These are phyloP conservation scores for Teleopsis dalmanni DNA, from an alignment of 1,140 invertebrate species.

Conservation along the genomic window DNA sequence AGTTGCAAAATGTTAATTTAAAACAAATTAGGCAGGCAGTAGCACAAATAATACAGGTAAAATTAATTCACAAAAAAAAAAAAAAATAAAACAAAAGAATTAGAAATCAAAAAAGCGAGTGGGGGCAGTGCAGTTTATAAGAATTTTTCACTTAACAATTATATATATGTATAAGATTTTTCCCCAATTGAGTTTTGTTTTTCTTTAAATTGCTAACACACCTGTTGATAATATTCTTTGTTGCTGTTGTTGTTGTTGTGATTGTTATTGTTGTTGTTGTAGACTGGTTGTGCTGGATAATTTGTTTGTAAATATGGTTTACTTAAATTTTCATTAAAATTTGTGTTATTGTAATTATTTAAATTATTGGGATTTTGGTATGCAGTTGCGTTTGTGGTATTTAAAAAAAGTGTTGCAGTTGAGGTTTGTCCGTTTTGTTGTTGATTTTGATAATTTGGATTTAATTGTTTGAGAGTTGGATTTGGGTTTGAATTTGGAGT, in stretches of 20 bases:
- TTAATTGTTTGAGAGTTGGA: no score
- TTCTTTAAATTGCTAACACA: conserved; percentile 22
- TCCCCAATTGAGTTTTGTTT: not conserved
- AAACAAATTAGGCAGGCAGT: not conserved
- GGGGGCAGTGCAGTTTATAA: not conserved
- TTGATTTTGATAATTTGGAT: conserved; percentile 21
- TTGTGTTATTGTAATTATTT: not conserved
- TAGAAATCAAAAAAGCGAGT: not conserved
- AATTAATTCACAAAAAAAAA: conserved; percentile 29
- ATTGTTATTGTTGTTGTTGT: conserved; percentile 22
- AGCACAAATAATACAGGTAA: no score
- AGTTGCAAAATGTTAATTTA: conserved; percentile 30
- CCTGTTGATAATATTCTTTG: conserved; percentile 18
- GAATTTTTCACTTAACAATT: not conserved
- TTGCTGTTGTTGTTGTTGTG: conserved; percentile 15
- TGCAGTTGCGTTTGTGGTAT: conserved; percentile 3
- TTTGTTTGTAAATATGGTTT: not conserved
- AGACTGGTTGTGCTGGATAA: conserved; percentile 14
- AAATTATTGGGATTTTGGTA: not conserved
- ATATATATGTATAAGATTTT: conserved; percentile 12
- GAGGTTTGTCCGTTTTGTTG: conserved; percentile 27
- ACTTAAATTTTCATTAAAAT: not conserved
- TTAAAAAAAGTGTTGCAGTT: conserved; percentile 28
- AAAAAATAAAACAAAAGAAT: conserved; percentile 9
- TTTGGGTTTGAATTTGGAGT: no score